Base-by-base conservation (phyloP, 2,888 invertebrate species). In the Parascotia fuliginaria region DNA sequence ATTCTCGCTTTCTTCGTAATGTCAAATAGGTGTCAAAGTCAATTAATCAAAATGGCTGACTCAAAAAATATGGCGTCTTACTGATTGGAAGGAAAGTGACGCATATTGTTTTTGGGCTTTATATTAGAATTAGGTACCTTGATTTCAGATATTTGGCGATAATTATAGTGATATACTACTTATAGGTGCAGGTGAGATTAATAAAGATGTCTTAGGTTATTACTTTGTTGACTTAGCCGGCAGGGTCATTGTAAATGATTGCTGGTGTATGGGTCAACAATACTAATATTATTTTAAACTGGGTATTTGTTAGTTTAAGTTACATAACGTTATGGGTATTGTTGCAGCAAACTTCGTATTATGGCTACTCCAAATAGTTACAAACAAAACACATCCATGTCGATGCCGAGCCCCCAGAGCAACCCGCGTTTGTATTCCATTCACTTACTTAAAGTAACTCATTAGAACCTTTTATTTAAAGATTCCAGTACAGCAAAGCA, bases 281-380 rank as follows among this genome's bases (percentile, higher is more conserved):
- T 11, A 28, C 11, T 7, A 24, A 11, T 3, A 6, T 13, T 31
- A 31, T 7, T 12, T 13, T 7, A 31, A 7, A 31, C 6, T n/a
- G n/a, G n/a, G 1, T 16, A 1, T 33, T 16, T 33, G 14, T 1
- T 5, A 32, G 5, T 14, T 9, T 1, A 9, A n/a, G n/a, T 0
- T 34, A n/a, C 13, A 16, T 13, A 9, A 32, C 3, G 6, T 28
- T 19, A n/a, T 39, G 16, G 15, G 11, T 46, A 9, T 44, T 49
- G 12, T 67, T 70, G 42, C 62, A 66, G 69, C 62, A 61, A 66
- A 53, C 62, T 32, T 48, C 44, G 49, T 63, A 61, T 61, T 41
- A 97, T 97, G 97, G 95, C 97, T 69, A 92, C 97, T 62, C 97
- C 97, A 50, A 93, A 94, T 69, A 97, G 96, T 84, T 97, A 97